Evolutionary conservation across 2,888 invertebrate genomes (phyloP), one percentile per base, ranked within the genome.

Genomic region (Napeogenes inachia): DNA sequence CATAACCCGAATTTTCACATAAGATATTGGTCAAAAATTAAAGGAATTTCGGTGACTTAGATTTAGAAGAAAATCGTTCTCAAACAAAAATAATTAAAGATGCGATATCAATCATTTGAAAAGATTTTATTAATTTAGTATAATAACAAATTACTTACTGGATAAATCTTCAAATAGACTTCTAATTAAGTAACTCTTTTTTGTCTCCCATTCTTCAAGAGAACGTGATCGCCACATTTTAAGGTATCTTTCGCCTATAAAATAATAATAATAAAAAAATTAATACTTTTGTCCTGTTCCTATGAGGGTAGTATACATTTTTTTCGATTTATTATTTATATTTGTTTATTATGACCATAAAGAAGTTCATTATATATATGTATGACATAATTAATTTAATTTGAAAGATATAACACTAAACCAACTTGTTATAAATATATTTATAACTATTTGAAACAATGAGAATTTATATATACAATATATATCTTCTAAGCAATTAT

Each of bases 401-500:
- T 21, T 21, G 21, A 21, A 21, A 21, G 21, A 21, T 21, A 21
- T 21, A 21, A 21, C 0, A 21, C 21, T 21, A 13, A 21, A n/a
- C 13, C 47, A 13, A 50, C 3, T 50, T 13, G 4, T 47, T 47
- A 21, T 47, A 13, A 21, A 21, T 5, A 21, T 30, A 50, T 10
- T 3, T 50, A 50, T 10, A 30, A 50, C 2, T 10, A 42, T 10
- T 10, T 42, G 42, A n/a, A 30, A 10, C 13, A 13, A 8, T 50
- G 21, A n/a, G n/a, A 13, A 5, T 46, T 32, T 4, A 4, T 12
- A 50, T 38, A 12, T 12, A 13, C 35, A 35, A 13, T 32, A 38
- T 4, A 35, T 21, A 38, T 13, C 79, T 71, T 33, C 77, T 78
- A 42, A 78, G 76, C 55, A 12, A 60, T 45, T 64, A 56, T 62